Conservation (phyloP, 1,140 invertebrate genomes). For the Nixonia krombeini region DNA sequence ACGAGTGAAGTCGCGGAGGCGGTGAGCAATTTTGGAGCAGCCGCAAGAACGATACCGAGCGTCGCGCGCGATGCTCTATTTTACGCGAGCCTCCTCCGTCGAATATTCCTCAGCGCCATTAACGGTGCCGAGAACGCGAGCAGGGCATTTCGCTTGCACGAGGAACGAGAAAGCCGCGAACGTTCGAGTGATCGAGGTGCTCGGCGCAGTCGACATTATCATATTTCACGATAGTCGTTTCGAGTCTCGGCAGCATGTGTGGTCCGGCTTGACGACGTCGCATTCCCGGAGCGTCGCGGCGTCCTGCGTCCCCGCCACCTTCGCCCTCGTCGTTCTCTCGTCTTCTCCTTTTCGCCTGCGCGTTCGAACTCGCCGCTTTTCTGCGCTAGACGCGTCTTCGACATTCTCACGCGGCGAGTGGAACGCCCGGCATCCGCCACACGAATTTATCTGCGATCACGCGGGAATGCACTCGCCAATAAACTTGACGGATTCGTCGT, state of each 20-base stretch:
- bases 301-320: slow-evolving; percentile 32
- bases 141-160: slow-evolving; percentile 6
- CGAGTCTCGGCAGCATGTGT: slow-evolving; percentile 40
- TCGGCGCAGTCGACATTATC: slow-evolving; percentile 43
- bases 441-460: too few species aligned
- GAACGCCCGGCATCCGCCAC: too few species aligned
- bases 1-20: too few species aligned
- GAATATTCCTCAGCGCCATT: slow-evolving; percentile 26
- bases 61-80: slow-evolving; percentile 3
- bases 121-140: slow-evolving; percentile 24
- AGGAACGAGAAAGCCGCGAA: slow-evolving; percentile 49
- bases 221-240: slow-evolving; percentile 55
- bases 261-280: slow-evolving; percentile 49
- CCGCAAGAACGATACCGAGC: too few species aligned
- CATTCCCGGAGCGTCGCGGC: slow-evolving; percentile 49
- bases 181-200: slow-evolving; percentile 48
- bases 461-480: too few species aligned
- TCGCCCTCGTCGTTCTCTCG: slow-evolving; percentile 11
- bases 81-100: not conserved
- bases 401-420: too few species aligned
- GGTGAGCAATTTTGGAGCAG: too few species aligned
- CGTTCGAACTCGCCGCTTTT: not conserved
- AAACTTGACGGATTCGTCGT: too few species aligned
- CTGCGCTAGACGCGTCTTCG: not conserved
- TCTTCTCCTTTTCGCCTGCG: too few species aligned